phyloP scores from a whole-genome alignment of 2,113 vertebrate genomes.

The Daubentonia madagascariensis region DNA sequence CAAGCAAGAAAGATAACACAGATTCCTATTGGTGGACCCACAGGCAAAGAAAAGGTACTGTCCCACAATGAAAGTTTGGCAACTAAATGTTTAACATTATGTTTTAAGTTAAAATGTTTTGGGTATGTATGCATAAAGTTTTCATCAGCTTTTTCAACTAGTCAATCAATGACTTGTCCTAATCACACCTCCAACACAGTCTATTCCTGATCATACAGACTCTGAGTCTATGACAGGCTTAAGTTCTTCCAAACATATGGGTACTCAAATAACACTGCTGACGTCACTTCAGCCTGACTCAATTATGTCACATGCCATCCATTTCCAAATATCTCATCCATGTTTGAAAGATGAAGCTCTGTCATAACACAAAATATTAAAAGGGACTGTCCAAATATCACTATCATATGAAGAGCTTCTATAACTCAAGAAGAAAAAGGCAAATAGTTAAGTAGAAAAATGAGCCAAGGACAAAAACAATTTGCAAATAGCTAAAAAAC shows the following conservation, averaged over 20 bases:
- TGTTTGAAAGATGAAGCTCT: slow-evolving; percentile 33
- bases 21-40: not conserved
- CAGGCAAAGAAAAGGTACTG: not conserved
- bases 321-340: slow-evolving; percentile 29
- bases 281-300: slow-evolving; percentile 6
- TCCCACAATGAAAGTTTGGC: not conserved
- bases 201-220: not conserved
- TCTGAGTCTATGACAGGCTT: not conserved
- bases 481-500: not conserved
- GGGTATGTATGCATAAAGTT: not conserved
- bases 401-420: not conserved
- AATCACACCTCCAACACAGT: not conserved
- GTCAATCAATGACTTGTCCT: not conserved
- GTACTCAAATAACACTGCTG: not conserved
- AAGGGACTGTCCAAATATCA: slow-evolving; percentile 20
- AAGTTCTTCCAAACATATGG: not conserved
- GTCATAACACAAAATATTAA: not conserved
- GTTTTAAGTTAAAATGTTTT: not conserved
- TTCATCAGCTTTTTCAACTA: not conserved
- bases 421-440: slow-evolving; percentile 32
- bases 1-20: not conserved
- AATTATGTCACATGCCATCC: not conserved
- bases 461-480: slow-evolving; percentile 12
- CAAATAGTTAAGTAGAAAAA: slow-evolving; percentile 18
- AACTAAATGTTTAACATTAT: not conserved